Percentiles rank a stretch among this genome's conserved stretches.
These are phyloP conservation scores for Percopsis omiscomaycus DNA, from an alignment of 2,797 vertebrate species.

Conservation along the genomic window DNA sequence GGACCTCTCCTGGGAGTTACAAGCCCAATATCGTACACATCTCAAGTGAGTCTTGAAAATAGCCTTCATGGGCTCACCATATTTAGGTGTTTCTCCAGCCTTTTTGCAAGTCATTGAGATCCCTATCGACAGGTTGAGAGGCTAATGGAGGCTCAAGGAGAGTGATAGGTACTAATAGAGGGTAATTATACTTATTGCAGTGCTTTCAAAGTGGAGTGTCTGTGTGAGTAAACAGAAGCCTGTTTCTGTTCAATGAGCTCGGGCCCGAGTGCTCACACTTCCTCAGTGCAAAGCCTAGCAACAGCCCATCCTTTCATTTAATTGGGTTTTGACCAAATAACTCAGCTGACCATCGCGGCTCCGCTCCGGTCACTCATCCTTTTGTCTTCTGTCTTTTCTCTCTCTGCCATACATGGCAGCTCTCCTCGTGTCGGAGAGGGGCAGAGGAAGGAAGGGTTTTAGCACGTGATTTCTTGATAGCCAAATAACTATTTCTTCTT, in stretches of 20 bases:
- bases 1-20: too few relatives aligned
- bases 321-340: constrained; percentile 73
- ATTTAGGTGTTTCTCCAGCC: constrained; percentile 8
- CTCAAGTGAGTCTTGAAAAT: neutral
- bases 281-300: constrained; percentile 70
- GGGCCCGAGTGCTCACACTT: constrained; percentile 59
- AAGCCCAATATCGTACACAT: neutral
- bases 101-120: constrained; percentile 41
- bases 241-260: constrained; percentile 68
- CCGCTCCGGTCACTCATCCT: constrained; percentile 67
- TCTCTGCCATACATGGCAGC: constrained; percentile 71
- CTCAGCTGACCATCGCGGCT: constrained; percentile 69
- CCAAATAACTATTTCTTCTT: constrained; percentile 26
- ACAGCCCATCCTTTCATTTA: constrained; percentile 68
- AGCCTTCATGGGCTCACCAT: neutral
- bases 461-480: constrained; percentile 57
- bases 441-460: constrained; percentile 59
- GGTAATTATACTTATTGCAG: constrained; percentile 72
- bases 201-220: constrained; percentile 63
- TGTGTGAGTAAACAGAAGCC: constrained; percentile 70
- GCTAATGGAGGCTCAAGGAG: constrained; percentile 53
- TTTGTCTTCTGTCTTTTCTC: constrained; percentile 68
- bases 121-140: constrained; percentile 45
- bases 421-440: constrained; percentile 58
- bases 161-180: constrained; percentile 56